Conservation (phyloP, 2,797 vertebrate genomes). For the Phalloptychus januarius region DNA sequence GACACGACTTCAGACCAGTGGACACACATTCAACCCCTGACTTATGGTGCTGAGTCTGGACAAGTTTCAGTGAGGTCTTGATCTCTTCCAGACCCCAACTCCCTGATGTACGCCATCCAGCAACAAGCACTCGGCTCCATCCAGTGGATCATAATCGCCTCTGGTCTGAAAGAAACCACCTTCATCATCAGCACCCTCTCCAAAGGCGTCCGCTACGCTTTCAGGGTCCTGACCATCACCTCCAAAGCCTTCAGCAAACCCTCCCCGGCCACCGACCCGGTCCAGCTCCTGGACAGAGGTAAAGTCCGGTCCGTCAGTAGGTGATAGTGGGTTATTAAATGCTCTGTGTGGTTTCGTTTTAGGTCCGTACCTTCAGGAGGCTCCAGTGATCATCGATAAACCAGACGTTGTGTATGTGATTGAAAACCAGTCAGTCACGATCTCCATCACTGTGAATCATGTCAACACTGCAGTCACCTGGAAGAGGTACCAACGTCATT, state of each 20-base stretch:
- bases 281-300: slow-evolving; percentile 90
- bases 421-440: slow-evolving; percentile 88
- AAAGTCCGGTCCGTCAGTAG: slow-evolving; percentile 17
- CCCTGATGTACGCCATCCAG: slow-evolving; percentile 92
- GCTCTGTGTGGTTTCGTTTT: not conserved
- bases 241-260: slow-evolving; percentile 95
- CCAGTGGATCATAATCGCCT: slow-evolving; percentile 92
- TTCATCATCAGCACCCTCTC: slow-evolving; percentile 86
- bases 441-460: slow-evolving; percentile 92
- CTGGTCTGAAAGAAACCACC: slow-evolving; percentile 84
- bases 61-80: not conserved
- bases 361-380: slow-evolving; percentile 91
- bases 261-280: slow-evolving; percentile 84
- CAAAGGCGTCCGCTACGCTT: slow-evolving; percentile 89
- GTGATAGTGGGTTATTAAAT: not conserved
- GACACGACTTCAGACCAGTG: not conserved
- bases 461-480: slow-evolving; percentile 89
- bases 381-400: slow-evolving; percentile 89
- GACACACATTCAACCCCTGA: not conserved
- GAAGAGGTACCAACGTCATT: slow-evolving; percentile 84
- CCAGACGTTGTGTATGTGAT: slow-evolving; percentile 92
- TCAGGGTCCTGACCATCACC: slow-evolving; percentile 92
- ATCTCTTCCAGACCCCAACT: slow-evolving; percentile 82
- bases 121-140: slow-evolving; percentile 92
- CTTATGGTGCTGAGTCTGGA: not conserved